Evolutionary conservation across 2,888 invertebrate species (phyloP), one percentile per base, ranked within the genome.

Genomic region (Trisateles emortualis): DNA sequence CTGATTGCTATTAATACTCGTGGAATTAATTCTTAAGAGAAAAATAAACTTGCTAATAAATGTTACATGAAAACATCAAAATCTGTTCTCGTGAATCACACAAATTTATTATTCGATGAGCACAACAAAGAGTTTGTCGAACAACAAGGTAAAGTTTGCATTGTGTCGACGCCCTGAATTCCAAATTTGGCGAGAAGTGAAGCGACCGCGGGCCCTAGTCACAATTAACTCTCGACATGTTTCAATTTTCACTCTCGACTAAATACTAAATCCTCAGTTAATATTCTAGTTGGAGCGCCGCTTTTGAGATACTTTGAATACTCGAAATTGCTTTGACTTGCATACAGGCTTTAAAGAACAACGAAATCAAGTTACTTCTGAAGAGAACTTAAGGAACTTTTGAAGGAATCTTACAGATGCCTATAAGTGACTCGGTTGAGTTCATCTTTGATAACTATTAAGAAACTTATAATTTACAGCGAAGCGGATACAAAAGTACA

Each of bases 211-310:
- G 73, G 64, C 68, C 75, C 82, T 76, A 76, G 82, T 84, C 77
- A 82, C 86, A 88, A 88, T 89, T 88, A 88, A 88, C 86, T 85
- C 74, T 64, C 76, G 81, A 87, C 88, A 89, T 88, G 87, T 89
- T 89, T 86, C 86, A 88, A 88, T 89, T 88, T 86, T 81, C 79
- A 86, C 81, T 81, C 76, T 74, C 78, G 74, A 74, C 79, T 83
- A 71, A 78, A 79, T 81, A 79, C 78, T 77, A 76, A 82, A 81
- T 75, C 74, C 77, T 69, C 61, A 71, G 75, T 79, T 83, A 84
- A 83, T 84, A 84, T 83, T 82, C 76, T 71, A 74, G 74, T 78
- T 74, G 75, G 52, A 63, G 68, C 39, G 60, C 72, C 66, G 51
- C 64, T 59, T 73, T 74, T 64, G 56, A 76, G 66, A 69, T 54